phyloP scores from a whole-genome alignment of 2,113 vertebrate species.

The Zeus faber region DNA sequence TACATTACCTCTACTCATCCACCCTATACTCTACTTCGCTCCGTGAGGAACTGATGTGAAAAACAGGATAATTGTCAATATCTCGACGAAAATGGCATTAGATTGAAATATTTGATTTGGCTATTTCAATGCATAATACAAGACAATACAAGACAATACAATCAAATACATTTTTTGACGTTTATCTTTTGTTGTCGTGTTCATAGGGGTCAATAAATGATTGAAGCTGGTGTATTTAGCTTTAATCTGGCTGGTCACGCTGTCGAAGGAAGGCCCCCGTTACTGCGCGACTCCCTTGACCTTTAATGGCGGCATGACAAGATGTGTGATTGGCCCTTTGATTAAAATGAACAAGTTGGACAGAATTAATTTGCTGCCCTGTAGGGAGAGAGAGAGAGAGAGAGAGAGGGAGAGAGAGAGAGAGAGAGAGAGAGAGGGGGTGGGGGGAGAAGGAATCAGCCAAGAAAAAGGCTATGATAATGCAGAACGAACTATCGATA shows the following conservation, averaged over 20 bases:
- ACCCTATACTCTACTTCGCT: too few species aligned
- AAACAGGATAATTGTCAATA: too few species aligned
- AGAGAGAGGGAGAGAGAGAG: not conserved
- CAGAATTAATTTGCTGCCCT: slow-evolving; percentile 33
- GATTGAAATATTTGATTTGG: too few species aligned
- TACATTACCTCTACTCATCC: too few species aligned
- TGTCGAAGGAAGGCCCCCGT: slow-evolving; percentile 2
- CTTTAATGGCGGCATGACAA: slow-evolving; percentile 37
- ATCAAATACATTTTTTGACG: too few species aligned
- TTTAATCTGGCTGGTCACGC: slow-evolving; percentile 26
- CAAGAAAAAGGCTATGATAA: not conserved
- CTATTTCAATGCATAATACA: too few species aligned
- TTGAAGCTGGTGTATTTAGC: slow-evolving; percentile 1
- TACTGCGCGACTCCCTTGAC: slow-evolving; percentile 37
- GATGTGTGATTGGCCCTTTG: slow-evolving; percentile 28
- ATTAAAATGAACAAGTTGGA: slow-evolving; percentile 43
- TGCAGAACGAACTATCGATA: too few species aligned
- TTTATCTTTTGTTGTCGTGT: too few species aligned
- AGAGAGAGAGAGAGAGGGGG: not conserved
- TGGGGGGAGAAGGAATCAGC: not conserved
- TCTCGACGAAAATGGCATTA: too few species aligned
- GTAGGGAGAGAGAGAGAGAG: slow-evolving; percentile 7
- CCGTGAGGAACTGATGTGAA: too few species aligned
- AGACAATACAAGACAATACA: too few species aligned
- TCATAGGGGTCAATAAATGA: too few species aligned